Conservation (phyloP, 2,797 vertebrate genomes). For the Falco naumanni region DNA sequence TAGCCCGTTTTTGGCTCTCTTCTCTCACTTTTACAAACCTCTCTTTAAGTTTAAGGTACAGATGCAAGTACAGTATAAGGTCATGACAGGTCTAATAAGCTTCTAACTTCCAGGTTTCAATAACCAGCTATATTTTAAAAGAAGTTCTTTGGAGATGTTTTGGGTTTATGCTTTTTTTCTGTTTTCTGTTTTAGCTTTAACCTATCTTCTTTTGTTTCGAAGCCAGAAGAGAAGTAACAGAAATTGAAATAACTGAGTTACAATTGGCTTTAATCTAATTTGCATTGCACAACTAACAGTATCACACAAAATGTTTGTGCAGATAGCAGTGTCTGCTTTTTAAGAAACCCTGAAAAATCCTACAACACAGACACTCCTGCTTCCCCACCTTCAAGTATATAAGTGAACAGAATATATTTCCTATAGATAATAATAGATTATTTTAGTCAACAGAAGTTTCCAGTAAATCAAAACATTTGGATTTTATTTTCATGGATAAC, state of each 20-base stretch:
- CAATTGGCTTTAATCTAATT: neutral
- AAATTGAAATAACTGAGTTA: neutral
- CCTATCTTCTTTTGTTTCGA: neutral
- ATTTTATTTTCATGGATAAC: neutral
- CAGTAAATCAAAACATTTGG: neutral
- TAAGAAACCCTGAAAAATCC: neutral
- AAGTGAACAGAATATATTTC: neutral
- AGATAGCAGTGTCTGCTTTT: neutral
- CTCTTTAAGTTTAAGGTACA: neutral
- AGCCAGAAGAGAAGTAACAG: neutral
- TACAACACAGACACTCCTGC: neutral
- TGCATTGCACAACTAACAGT: neutral
- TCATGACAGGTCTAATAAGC: neutral
- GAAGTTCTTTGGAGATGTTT: neutral
- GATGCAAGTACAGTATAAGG: neutral
- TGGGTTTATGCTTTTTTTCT: neutral
- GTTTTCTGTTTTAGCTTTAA: neutral
- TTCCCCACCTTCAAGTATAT: neutral
- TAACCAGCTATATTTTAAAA: neutral
- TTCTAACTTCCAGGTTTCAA: neutral
- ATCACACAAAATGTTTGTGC: neutral
- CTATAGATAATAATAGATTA: neutral
- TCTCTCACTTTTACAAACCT: neutral
- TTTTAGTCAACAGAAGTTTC: neutral
- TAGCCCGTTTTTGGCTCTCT: neutral